These are phyloP conservation scores for Polietes domitor DNA, from an alignment of 2,888 invertebrate genomes.

Conservation along the genomic window DNA sequence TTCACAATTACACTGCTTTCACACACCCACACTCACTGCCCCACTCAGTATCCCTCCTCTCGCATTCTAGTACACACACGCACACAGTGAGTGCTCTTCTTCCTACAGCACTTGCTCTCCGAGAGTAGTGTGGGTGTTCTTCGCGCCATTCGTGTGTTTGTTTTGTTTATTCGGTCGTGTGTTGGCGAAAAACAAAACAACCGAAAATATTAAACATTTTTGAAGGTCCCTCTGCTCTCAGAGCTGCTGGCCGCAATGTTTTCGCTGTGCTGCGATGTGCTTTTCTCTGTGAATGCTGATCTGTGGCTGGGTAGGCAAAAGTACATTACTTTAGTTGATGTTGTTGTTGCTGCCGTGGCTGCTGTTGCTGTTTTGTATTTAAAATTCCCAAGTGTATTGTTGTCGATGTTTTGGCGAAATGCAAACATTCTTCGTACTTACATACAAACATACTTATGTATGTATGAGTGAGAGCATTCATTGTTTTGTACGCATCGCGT, in stretches of 20 bases:
- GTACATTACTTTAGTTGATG: no score
- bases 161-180: not conserved
- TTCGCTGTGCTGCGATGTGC: not conserved
- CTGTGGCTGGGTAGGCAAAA: no score
- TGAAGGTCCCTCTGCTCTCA: not conserved
- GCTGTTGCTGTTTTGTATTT: not conserved
- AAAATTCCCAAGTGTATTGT: not conserved
- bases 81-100: not conserved
- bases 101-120: not conserved
- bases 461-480: not conserved
- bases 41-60: not conserved
- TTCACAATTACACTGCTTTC: not conserved
- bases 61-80: not conserved
- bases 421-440: not conserved
- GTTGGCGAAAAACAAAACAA: not conserved
- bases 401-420: constrained; percentile 1
- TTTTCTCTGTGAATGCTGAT: not conserved
- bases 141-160: not conserved
- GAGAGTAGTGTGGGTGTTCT: not conserved
- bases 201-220: not conserved
- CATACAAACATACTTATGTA: not conserved
- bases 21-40: not conserved
- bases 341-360: not conserved
- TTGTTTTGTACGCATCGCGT: constrained; percentile 1
- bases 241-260: not conserved